These are phyloP conservation scores for Drosophila paulistorum DNA, from an alignment of 1,140 invertebrate species.

Conservation along the genomic window DNA sequence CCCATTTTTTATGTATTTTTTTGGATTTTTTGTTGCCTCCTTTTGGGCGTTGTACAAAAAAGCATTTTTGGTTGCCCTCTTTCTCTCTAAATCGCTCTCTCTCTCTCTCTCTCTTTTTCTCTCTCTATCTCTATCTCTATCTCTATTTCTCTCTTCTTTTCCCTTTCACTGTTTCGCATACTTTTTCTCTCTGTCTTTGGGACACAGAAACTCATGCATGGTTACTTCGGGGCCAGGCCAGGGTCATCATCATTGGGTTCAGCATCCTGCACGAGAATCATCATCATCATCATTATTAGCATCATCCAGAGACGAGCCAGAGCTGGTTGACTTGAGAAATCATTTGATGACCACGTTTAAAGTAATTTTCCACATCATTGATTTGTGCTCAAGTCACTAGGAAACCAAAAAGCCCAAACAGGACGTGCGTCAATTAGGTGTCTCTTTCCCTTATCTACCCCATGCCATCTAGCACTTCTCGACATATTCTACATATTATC, in stretches of 20 bases:
- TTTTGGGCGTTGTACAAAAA: slow-evolving; percentile 17
- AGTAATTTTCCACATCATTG: slow-evolving; percentile 74
- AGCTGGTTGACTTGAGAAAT: slow-evolving; percentile 18
- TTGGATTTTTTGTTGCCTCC: slow-evolving; percentile 8
- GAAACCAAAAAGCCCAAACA: slow-evolving; percentile 18
- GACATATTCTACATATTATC: neutral
- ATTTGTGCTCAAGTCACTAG: slow-evolving; percentile 48
- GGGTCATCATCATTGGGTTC: slow-evolving; percentile 1
- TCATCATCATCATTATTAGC: neutral
- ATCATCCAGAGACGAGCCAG: neutral
- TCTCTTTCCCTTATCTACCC: neutral
- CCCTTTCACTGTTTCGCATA: too few species aligned
- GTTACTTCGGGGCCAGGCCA: slow-evolving; percentile 14
- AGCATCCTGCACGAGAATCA: neutral
- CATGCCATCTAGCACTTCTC: too few species aligned
- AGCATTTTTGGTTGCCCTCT: slow-evolving; percentile 2
- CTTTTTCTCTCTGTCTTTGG: neutral
- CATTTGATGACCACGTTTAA: slow-evolving; percentile 46
- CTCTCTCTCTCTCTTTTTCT: neutral
- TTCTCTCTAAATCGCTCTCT: neutral
- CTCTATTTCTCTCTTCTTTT: neutral
- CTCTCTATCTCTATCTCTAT: neutral
- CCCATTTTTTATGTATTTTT: neutral
- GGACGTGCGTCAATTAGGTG: slow-evolving; percentile 67
- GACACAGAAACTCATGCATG: slow-evolving; percentile 26